These are phyloP conservation scores for Caenorhabditis japonica DNA, from an alignment of 2,888 invertebrate species.

Conservation along the genomic window DNA sequence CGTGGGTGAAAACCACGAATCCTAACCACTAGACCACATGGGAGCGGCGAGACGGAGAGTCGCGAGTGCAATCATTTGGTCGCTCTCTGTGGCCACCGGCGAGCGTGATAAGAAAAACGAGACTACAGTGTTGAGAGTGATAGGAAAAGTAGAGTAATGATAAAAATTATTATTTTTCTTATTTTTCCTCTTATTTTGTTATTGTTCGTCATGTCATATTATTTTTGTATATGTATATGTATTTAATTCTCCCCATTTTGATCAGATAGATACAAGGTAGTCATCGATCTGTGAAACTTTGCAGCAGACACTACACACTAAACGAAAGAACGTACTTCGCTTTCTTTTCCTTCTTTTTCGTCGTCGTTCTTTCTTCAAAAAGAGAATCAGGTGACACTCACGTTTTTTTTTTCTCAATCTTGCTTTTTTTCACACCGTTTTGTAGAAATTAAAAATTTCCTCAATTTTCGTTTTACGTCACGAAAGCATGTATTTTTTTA, in stretches of 20 bases:
- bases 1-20: slow-evolving; percentile 77
- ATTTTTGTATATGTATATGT: too few relatives aligned
- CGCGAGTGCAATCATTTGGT: background rate
- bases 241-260: too few relatives aligned
- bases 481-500: too few relatives aligned
- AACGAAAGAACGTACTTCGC: slow-evolving; percentile 7
- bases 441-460: too few relatives aligned
- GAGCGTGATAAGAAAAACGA: too few relatives aligned
- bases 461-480: too few relatives aligned
- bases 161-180: background rate
- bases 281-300: too few relatives aligned
- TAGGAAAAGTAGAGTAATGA: too few relatives aligned
- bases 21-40: slow-evolving; percentile 78
- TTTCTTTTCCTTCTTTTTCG: background rate
- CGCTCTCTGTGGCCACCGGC: slow-evolving; percentile 3
- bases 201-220: background rate
- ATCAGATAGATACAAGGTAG: too few relatives aligned
- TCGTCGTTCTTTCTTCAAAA: slow-evolving; percentile 1
- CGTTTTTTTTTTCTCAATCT: slow-evolving; percentile 6
- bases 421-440: background rate
- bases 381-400: too few relatives aligned
- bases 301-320: too few relatives aligned
- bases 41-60: slow-evolving; percentile 27
- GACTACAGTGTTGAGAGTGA: too few relatives aligned
- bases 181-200: background rate